Evolutionary conservation across 2,888 invertebrate genomes (phyloP).

Genomic region (Macrophya annulata): DNA sequence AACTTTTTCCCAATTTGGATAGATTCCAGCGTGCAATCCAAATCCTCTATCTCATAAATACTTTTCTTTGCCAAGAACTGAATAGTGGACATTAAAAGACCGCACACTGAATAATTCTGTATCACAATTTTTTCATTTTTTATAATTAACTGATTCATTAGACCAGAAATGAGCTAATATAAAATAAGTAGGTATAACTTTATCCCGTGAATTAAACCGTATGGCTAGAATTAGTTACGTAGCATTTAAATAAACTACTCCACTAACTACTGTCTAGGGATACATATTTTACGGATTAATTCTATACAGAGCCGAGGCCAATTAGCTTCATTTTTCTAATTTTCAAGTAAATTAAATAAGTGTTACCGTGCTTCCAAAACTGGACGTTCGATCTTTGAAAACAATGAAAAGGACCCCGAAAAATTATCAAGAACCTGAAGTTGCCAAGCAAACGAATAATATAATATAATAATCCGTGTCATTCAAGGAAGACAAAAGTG

Average conservation of each 20-base stretch:
- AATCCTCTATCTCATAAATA: not conserved
- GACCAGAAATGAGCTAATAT: conserved; percentile 15
- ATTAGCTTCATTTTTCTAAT: not conserved
- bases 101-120: not conserved
- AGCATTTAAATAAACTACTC: conserved; percentile 34
- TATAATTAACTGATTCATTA: not conserved
- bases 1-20: conserved; percentile 6
- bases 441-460: not conserved
- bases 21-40: not conserved
- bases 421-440: not conserved
- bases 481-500: too few relatives aligned
- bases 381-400: not conserved
- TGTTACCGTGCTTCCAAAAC: not conserved
- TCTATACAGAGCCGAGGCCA: not conserved
- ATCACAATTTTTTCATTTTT: not conserved
- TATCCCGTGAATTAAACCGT: conserved; percentile 17
- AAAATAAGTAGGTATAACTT: conserved; percentile 25
- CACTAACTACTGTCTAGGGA: conserved; percentile 18
- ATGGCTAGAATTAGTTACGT: not conserved
- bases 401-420: not conserved
- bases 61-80: not conserved
- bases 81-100: not conserved
- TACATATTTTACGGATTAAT: conserved; percentile 16
- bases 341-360: not conserved
- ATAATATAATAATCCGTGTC: too few relatives aligned